phyloP scores from a whole-genome alignment of 1,140 invertebrate genomes.

The Mactra quadrangularis region DNA sequence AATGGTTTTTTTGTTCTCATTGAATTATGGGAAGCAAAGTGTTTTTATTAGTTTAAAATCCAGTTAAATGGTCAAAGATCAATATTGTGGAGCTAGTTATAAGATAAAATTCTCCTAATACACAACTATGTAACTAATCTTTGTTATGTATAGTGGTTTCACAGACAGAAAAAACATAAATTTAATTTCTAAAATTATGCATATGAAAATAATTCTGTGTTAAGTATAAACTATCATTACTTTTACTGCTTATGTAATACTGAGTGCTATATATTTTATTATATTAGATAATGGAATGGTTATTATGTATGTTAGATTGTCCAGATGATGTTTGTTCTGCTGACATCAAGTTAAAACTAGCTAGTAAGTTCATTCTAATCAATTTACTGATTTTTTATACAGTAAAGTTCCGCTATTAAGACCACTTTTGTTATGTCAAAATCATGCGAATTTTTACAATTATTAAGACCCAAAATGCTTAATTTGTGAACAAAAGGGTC shows the following conservation, averaged over 20 bases:
- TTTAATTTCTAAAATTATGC: too few relatives aligned
- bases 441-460: too few relatives aligned
- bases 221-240: too few relatives aligned
- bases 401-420: too few relatives aligned
- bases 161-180: background rate
- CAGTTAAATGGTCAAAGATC: background rate
- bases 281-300: conserved; percentile 36
- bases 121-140: too few relatives aligned
- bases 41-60: background rate
- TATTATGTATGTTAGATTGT: conserved; percentile 11
- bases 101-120: too few relatives aligned
- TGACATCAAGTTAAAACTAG: conserved; percentile 11
- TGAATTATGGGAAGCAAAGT: background rate
- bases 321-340: background rate
- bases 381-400: background rate
- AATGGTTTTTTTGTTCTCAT: background rate
- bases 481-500: too few relatives aligned
- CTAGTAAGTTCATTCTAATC: background rate
- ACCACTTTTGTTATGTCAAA: too few relatives aligned
- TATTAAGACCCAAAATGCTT: too few relatives aligned
- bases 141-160: background rate
- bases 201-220: too few relatives aligned
- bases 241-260: background rate
- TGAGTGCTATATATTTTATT: background rate
- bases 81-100: background rate